Evolutionary conservation across 2,113 vertebrate species (phyloP).

Genomic region (Enhydra lutris): DNA sequence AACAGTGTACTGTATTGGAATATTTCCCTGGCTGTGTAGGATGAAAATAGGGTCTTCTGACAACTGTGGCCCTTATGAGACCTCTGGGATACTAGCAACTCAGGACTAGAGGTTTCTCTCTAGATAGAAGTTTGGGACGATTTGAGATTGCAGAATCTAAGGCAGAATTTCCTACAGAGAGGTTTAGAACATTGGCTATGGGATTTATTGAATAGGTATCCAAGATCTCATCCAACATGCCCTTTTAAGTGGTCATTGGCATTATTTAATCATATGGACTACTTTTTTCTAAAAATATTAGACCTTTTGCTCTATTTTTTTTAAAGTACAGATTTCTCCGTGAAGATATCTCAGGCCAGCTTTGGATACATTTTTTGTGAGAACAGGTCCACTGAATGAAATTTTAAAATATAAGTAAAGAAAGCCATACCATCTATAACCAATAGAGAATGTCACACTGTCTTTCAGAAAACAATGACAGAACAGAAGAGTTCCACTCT

Average conservation of each 20-base stretch:
- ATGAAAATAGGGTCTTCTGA: constrained; percentile 28
- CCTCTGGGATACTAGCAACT: not conserved
- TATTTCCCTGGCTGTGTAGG: not conserved
- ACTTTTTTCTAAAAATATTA: constrained; percentile 1
- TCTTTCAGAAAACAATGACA: not conserved
- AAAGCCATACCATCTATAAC: not conserved
- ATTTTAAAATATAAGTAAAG: constrained; percentile 21
- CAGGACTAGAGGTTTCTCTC: constrained; percentile 4
- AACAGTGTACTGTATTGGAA: constrained; percentile 37
- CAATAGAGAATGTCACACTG: not conserved
- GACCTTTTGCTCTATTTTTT: not conserved
- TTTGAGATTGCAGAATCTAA: not conserved
- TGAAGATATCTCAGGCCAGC: not conserved
- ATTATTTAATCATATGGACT: not conserved
- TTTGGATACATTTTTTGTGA: not conserved
- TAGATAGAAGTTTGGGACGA: not conserved
- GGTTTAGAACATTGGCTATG: not conserved
- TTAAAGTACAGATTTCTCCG: not conserved
- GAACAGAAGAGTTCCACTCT: not conserved
- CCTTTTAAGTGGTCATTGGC: not conserved
- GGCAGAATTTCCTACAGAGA: constrained; percentile 29
- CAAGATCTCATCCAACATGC: not conserved
- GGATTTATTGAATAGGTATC: not conserved
- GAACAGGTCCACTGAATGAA: not conserved
- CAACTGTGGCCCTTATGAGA: not conserved